Evolutionary conservation across 2,113 vertebrate genomes (phyloP).

Genomic region (Pluvianellus socialis): DNA sequence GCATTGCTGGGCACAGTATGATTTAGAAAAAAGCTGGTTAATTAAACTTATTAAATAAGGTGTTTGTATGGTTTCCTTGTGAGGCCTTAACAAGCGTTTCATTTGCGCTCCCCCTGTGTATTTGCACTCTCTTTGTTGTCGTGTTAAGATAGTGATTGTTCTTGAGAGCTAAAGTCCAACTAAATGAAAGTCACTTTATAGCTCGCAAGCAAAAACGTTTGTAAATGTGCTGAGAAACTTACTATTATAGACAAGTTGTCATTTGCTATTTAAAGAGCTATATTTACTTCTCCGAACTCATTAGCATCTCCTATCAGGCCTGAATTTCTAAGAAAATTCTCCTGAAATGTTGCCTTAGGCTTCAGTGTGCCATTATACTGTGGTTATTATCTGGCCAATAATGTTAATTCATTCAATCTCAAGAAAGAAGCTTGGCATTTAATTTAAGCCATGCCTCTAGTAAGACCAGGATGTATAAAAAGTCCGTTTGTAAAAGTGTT

Average conservation of each 20-base stretch:
- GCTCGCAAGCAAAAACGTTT: neutral
- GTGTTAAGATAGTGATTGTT: conserved; percentile 27
- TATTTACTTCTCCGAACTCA: conserved; percentile 59
- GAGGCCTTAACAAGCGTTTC: conserved; percentile 24
- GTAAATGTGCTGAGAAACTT: conserved; percentile 27
- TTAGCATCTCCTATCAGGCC: conserved; percentile 46
- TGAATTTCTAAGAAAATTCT: conserved; percentile 57
- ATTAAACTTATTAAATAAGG: conserved; percentile 50
- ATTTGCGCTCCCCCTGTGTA: conserved; percentile 2
- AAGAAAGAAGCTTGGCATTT: conserved; percentile 55
- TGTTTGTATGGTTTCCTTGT: conserved; percentile 5
- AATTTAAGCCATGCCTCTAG: conserved; percentile 41
- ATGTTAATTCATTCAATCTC: conserved; percentile 60
- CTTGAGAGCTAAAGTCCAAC: neutral
- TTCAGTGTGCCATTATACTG: conserved; percentile 23
- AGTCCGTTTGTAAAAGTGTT: conserved; percentile 1
- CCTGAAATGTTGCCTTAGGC: conserved; percentile 46
- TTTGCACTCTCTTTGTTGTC: conserved; percentile 32
- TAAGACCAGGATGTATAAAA: neutral
- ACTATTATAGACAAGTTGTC: conserved; percentile 58
- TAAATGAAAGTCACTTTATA: conserved; percentile 22
- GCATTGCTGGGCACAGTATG: neutral
- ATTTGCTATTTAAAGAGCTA: conserved; percentile 54
- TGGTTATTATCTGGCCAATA: conserved; percentile 55
- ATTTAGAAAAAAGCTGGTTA: conserved; percentile 23